Base-by-base conservation (phyloP, 2,888 invertebrate species). In the Hypolimnas misippus region DNA sequence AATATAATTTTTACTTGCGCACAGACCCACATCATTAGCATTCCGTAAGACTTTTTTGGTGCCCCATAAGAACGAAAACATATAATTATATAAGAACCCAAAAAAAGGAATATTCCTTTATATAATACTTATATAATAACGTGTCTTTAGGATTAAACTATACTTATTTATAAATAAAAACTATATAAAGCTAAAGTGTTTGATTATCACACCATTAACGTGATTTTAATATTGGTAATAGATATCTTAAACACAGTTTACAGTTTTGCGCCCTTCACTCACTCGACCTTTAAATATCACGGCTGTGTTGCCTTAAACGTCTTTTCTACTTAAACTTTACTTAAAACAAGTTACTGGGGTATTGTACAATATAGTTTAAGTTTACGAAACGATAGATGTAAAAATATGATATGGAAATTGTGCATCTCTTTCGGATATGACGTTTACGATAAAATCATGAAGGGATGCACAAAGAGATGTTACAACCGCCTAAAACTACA, bases 211-310 rank as follows among this genome's bases (percentile, higher is more conserved):
- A 16, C 14, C 17, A n/a, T n/a, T n/a, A 38, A 38, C 12, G 35
- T 38, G n/a, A n/a, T n/a, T n/a, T 38, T n/a, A 38, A n/a, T 38
- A 38, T 38, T n/a, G 12, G 35, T 46, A 21, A 46, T 21, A 46
- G 44, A 21, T 46, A 46, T 21, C n/a, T 21, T 21, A 46, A 46
- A 19, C 44, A 10, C 19, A 42, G 17, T 58, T 57, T 51, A 52
- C 52, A 57, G n/a, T n/a, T n/a, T 21, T 12, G 12, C 33, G 55
- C 62, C 62, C 57, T 62, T 62, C 57, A 46, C 52, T 57, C 42
- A 33, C 17, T 8, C 51, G 57, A 62, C 62, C 51, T 62, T 62
- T 62, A 62, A 62, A 57, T 62, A 57, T 25, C 62, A 62, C 21
- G 62, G 62, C 51, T 62, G 19, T 33, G 31, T 40, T 58, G 42